These are phyloP conservation scores for Alces alces DNA, from an alignment of 2,113 vertebrate species.

Conservation along the genomic window DNA sequence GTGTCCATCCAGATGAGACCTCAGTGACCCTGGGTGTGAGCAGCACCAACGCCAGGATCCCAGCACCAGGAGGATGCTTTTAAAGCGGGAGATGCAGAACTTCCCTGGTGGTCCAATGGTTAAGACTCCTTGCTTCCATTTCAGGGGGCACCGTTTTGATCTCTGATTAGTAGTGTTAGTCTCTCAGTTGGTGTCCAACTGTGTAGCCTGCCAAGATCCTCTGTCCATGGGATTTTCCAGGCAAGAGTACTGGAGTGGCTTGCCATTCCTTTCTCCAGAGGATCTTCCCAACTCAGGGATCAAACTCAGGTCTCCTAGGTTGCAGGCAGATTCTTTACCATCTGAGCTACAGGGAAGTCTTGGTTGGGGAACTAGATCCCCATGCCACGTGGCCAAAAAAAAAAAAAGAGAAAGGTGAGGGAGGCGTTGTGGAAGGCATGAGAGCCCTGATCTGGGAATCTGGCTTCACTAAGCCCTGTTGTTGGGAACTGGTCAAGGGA, in stretches of 20 bases:
- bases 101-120: neutral
- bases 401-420: neutral
- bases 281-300: neutral
- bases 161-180: neutral
- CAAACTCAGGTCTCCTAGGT: neutral
- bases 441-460: neutral
- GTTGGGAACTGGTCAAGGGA: neutral
- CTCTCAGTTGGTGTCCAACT: neutral
- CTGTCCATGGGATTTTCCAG: neutral
- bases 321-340: neutral
- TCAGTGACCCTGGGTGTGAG: neutral
- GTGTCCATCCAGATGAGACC: neutral
- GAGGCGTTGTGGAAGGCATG: neutral
- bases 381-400: neutral
- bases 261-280: neutral
- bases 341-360: neutral
- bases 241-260: neutral
- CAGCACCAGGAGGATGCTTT: rapidly evolving
- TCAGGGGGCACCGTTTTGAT: neutral
- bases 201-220: neutral
- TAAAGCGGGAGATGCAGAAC: neutral
- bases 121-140: neutral
- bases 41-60: neutral
- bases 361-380: neutral
- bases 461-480: neutral